phyloP scores from a whole-genome alignment of 2,797 vertebrate genomes.

The Gymnopithys bicolor region DNA sequence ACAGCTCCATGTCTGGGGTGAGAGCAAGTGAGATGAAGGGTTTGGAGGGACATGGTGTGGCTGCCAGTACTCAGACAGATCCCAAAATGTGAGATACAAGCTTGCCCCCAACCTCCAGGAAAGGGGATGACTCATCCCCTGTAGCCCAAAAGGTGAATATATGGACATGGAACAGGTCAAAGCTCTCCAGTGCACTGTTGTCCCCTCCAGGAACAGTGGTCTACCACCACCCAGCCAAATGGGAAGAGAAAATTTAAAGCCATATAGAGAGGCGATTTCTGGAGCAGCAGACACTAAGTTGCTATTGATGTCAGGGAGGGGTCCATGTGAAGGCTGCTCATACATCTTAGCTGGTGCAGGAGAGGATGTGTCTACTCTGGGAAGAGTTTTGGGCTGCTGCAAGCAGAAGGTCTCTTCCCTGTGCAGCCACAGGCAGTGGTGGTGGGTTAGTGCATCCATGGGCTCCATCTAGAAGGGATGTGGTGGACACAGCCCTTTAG shows the following conservation, averaged over 20 bases:
- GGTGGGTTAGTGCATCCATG: background rate
- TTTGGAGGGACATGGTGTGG: background rate
- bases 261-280: background rate
- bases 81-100: background rate
- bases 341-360: background rate
- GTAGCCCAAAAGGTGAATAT: background rate
- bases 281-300: background rate
- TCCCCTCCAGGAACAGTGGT: background rate
- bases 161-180: background rate
- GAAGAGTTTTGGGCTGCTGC: background rate
- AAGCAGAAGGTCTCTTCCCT: background rate
- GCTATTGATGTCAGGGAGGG: background rate
- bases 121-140: background rate
- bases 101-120: background rate
- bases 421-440: background rate
- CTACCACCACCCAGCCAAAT: background rate
- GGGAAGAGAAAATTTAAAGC: background rate
- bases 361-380: background rate
- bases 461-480: background rate
- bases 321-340: background rate
- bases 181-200: background rate
- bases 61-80: background rate
- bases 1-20: background rate
- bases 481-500: background rate
- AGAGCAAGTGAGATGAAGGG: fast-evolving